These are phyloP conservation scores for Cydia strobilella DNA, from an alignment of 1,140 invertebrate species.

Conservation along the genomic window DNA sequence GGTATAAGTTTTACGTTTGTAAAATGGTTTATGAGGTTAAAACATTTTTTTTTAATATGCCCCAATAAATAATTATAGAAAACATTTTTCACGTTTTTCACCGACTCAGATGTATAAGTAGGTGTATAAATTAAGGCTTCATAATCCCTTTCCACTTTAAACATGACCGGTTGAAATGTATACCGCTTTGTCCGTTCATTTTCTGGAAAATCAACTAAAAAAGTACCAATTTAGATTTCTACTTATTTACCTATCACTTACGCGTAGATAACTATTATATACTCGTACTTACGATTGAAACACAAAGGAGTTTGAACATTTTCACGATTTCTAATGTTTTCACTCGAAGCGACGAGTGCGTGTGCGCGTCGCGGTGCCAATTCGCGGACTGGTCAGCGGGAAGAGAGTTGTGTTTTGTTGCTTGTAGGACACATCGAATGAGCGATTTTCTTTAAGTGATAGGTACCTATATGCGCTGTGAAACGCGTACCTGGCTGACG, in stretches of 20 bases:
- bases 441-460: neutral
- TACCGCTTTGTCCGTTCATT: neutral
- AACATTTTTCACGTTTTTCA: too few relatives aligned
- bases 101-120: too few relatives aligned
- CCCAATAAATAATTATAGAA: too few relatives aligned
- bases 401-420: neutral
- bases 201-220: neutral
- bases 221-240: neutral
- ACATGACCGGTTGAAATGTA: neutral
- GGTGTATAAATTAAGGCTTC: too few relatives aligned
- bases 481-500: neutral
- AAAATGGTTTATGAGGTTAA: too few relatives aligned
- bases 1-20: too few relatives aligned
- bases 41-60: too few relatives aligned
- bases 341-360: neutral
- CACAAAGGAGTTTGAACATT: conserved; percentile 1
- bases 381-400: conserved; percentile 5
- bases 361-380: neutral
- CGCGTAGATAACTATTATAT: neutral
- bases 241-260: neutral
- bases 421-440: neutral
- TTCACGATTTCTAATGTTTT: neutral
- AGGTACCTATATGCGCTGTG: neutral
- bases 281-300: conserved; percentile 4
- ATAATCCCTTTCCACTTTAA: too few relatives aligned